Evolutionary conservation across 2,113 vertebrate genomes (phyloP).

Genomic region (Tympanuchus pallidicinctus): DNA sequence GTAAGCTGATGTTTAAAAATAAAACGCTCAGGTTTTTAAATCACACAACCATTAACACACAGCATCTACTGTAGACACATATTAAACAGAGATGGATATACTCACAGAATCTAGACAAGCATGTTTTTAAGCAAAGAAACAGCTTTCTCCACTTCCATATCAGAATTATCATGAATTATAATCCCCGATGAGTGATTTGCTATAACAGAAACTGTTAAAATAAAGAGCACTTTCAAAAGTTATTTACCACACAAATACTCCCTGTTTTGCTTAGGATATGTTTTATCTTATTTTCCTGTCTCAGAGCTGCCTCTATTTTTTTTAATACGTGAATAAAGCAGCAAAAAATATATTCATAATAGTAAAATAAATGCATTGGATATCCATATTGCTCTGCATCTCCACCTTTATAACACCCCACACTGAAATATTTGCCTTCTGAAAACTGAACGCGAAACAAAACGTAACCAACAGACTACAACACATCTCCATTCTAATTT

Average conservation of each 20-base stretch:
- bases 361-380: background rate
- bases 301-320: slow-evolving; percentile 1
- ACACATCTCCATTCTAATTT: background rate
- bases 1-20: background rate
- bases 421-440: background rate
- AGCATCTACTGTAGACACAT: background rate
- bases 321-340: background rate
- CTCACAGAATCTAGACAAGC: background rate
- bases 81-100: background rate
- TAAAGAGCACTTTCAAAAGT: slow-evolving; percentile 13
- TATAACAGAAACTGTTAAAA: slow-evolving; percentile 32
- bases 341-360: background rate
- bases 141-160: background rate
- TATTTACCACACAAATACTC: slow-evolving; percentile 28
- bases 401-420: background rate
- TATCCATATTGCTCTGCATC: background rate
- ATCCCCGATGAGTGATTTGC: slow-evolving; percentile 16
- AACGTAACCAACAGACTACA: background rate
- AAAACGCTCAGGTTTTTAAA: background rate
- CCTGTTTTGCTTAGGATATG: background rate
- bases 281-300: background rate
- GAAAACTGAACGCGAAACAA: background rate
- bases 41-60: background rate
- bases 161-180: slow-evolving; percentile 23
- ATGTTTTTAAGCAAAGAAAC: background rate